Base-by-base conservation (phyloP, 2,797 vertebrate genomes). In the Bovichtus diacanthus region DNA sequence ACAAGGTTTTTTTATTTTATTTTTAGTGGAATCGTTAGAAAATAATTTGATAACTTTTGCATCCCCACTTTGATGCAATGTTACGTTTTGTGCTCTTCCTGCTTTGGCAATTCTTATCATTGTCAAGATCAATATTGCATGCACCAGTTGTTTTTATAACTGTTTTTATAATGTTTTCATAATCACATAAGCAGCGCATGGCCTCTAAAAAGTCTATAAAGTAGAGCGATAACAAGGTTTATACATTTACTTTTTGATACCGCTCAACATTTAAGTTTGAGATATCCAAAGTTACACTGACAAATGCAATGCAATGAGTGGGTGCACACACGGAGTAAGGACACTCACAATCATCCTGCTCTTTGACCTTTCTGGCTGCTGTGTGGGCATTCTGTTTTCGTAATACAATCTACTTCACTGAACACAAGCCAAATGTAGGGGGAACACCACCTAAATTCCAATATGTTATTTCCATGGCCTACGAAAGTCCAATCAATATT, bases 281-380 rank as follows among this genome's bases (percentile, higher is more conserved):
- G 9, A 12, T 25, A 65, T 7, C 34, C 8, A 36, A 29, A 11
- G 44, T 21, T 53, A 39, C 2, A 59, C 51, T 27, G 39, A 56
- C 5, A 12, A 1, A 56, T 18, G 16, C 38, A 1, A 56, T 18
- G 16, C 38, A 59, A 34, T 38, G 4, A n/a, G n/a, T 5, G 10
- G 38, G 19, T 25, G 38, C 43, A 19, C 38, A 27, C 27, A 1
- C 19, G n/a, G 18, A 39, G 12, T 18, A 21, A 27, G 38, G 5
- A 8, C 16, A 21, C 27, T 21, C 21, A 51, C 44, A 6, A 76
- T 82, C 21, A 78, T 21, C 68, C 6, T 55, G 69, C 18, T 63
- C 51, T 78, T 83, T 80, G 59, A 74, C 25, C 50, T 41, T 10
- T 46, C 1, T 55, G 12, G 10, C 1, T 16, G 29, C 1, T 46